A percentile compares a stretch with the other conserved stretches of the same genome.
These are phyloP conservation scores for Agrochola lychnidis DNA, from an alignment of 2,888 invertebrate species.

Conservation along the genomic window DNA sequence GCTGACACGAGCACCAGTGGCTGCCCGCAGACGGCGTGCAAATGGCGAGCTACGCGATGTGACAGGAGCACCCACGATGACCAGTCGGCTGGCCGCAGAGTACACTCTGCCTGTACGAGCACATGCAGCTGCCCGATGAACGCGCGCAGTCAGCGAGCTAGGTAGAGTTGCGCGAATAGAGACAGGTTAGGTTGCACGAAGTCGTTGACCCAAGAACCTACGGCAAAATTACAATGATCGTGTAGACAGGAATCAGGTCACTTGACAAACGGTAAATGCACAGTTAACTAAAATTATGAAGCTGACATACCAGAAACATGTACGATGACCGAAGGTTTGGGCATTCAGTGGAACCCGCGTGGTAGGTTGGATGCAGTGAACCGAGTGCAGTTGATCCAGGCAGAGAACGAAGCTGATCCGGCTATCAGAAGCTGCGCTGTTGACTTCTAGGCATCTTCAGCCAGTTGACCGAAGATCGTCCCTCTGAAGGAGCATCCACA, in stretches of 20 bases:
- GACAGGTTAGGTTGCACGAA: not conserved
- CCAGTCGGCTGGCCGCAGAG: not conserved
- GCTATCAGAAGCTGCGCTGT: slow-evolving; percentile 7
- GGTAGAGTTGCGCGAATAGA: not conserved
- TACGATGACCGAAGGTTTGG: slow-evolving; percentile 22
- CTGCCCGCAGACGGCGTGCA: not conserved
- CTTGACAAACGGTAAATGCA: not conserved
- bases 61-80: not conserved
- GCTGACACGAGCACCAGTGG: not conserved
- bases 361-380: not conserved
- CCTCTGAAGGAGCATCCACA: not conserved
- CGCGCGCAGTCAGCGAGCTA: not conserved
- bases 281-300: slow-evolving; percentile 2
- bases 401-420: not conserved
- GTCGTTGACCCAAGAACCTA: slow-evolving; percentile 24
- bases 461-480: slow-evolving; percentile 17
- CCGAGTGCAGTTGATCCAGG: not conserved
- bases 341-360: slow-evolving; percentile 13
- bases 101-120: not conserved
- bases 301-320: slow-evolving; percentile 26
- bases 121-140: not conserved
- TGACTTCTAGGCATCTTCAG: slow-evolving; percentile 8
- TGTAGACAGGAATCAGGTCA: slow-evolving; percentile 12
- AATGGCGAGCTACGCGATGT: not conserved
- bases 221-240: slow-evolving; percentile 26